Evolutionary conservation across 2,888 invertebrate genomes (phyloP), one percentile per base, ranked within the genome.

Genomic region (Apeira syringaria): DNA sequence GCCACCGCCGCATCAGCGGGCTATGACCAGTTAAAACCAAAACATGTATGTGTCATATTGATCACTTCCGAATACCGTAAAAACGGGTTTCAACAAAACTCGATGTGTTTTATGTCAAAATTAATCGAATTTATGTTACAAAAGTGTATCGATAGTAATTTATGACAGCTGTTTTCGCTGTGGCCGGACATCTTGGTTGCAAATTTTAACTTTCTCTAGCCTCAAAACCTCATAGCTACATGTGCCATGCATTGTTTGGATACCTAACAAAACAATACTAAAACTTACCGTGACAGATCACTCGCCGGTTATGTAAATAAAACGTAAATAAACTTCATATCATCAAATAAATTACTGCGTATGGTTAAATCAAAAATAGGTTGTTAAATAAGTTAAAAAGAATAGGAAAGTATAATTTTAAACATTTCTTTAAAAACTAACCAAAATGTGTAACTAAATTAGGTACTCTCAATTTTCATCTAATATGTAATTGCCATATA

Each of bases 201-300:
- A 70, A 80, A 81, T 79, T 77, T 80, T 77, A 74, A 85, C 88
- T 89, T 89, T 89, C 87, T 89, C 86, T 87, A 87, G 83, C 87
- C 89, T 83, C 84, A 72, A 78, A 86, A 89, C 88, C 87, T 79
- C 84, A 76, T 80, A 90, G 69, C 56, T 56, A 63, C 63, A 64
- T 66, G 70, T 69, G 77, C 59, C 66, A 62, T 56, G 71, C 80
- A 83, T 86, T 87, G 84, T 86, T 81, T 81, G 72, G 63, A 72
- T 65, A 65, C 64, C 66, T 64, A 67, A 56, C 68, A 61, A 66
- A 58, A 54, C 50, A 57, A 64, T 56, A 66, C 57, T 63, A 55
- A 17, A 20, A 33, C 39, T 7, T 22, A 33, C 41, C 45, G 27
- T 29, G 34, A 42, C 39, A 33, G 28, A 41, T 47, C 36, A 46